Evolutionary conservation across 2,113 vertebrate species (phyloP).

Genomic region (Stigmatopora nigra): DNA sequence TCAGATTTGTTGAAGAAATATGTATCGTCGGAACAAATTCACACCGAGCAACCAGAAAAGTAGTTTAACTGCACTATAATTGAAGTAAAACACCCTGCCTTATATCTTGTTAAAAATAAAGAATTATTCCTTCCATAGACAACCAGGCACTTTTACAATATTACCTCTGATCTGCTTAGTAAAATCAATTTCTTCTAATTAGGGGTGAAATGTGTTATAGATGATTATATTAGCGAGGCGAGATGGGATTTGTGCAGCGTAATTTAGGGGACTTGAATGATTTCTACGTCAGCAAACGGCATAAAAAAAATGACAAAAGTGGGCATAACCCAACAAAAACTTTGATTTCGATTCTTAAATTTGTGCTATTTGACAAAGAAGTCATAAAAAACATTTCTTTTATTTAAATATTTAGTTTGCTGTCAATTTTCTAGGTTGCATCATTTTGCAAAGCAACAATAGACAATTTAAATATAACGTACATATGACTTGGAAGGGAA

Average conservation of each 20-base stretch:
- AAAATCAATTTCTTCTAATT: conserved; percentile 12
- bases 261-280: neutral
- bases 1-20: neutral
- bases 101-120: conserved; percentile 17
- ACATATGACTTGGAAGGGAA: neutral
- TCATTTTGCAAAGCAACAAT: neutral
- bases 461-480: neutral
- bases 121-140: neutral
- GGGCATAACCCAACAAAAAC: neutral
- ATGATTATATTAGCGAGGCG: conserved; percentile 13
- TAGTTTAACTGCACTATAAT: conserved; percentile 3
- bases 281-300: neutral
- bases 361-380: neutral
- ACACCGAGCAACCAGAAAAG: neutral
- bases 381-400: neutral
- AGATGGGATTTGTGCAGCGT: conserved; percentile 6
- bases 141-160: conserved; percentile 6
- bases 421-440: neutral
- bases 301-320: neutral
- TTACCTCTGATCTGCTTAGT: conserved; percentile 11
- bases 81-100: neutral
- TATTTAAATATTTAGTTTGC: no score
- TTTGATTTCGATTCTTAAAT: neutral
- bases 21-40: conserved; percentile 1
- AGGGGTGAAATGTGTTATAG: conserved; percentile 10